Percentiles rank a stretch among this genome's conserved stretches.
Evolutionary conservation across 2,113 vertebrate species (phyloP).

Genomic region (Pseudorasbora parva): DNA sequence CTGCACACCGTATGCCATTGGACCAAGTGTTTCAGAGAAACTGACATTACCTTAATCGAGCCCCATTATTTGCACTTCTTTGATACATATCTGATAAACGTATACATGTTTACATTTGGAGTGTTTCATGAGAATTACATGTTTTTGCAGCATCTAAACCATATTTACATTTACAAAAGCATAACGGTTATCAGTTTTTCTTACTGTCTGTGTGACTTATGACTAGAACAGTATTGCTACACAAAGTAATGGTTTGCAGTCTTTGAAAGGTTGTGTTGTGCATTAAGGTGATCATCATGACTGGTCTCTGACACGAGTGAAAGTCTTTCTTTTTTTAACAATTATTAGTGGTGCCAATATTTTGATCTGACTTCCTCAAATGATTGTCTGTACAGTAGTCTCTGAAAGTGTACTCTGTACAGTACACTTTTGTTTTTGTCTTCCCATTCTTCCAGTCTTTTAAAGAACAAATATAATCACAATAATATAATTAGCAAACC

Average conservation of each 20-base stretch:
- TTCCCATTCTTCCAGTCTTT: background rate
- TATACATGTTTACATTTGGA: background rate
- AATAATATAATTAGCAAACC: background rate
- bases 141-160: background rate
- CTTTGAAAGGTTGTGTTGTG: conserved; percentile 13
- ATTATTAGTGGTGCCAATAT: background rate
- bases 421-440: background rate
- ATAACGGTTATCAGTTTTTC: background rate
- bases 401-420: too few species aligned
- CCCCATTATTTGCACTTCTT: conserved; percentile 12
- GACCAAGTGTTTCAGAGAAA: conserved; percentile 24
- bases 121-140: background rate
- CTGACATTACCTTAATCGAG: background rate
- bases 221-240: background rate
- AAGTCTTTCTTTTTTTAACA: background rate
- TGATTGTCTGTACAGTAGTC: background rate
- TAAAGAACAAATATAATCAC: conserved; percentile 1
- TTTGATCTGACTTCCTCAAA: background rate
- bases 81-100: background rate
- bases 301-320: too few species aligned
- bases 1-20: background rate
- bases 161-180: background rate
- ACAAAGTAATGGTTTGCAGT: background rate
- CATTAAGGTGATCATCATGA: background rate
- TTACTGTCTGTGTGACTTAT: background rate